Evolutionary conservation across 1,140 invertebrate species (phyloP).

Genomic region (Maconellicoccus hirsutus): DNA sequence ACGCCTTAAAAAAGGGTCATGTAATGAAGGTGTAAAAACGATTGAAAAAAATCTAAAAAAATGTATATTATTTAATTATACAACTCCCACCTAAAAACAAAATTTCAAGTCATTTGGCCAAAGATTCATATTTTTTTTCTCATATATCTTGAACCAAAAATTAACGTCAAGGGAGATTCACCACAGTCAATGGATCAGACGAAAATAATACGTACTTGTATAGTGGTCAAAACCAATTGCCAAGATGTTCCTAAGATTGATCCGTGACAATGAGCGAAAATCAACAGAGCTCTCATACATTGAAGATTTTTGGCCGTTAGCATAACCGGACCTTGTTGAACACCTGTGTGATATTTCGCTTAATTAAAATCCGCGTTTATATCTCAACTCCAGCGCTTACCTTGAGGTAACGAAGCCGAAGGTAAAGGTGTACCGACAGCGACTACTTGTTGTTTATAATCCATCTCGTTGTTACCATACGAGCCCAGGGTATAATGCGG

Average conservation of each 20-base stretch:
- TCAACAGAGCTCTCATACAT: conserved; percentile 82
- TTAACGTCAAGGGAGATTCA: not conserved
- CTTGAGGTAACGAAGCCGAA: conserved; percentile 61
- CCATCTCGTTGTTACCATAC: conserved; percentile 38
- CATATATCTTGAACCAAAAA: not conserved
- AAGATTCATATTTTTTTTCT: not conserved
- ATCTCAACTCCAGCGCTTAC: conserved; percentile 29
- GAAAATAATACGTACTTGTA: conserved; percentile 41
- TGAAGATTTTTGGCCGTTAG: conserved; percentile 95
- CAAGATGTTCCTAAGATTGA: conserved; percentile 84
- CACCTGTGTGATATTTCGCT: conserved; percentile 42
- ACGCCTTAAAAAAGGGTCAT: too few species aligned
- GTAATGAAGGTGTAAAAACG: too few species aligned
- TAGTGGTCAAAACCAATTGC: conserved; percentile 87
- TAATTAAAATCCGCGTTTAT: conserved; percentile 1
- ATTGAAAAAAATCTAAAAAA: too few species aligned
- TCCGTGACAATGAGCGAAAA: conserved; percentile 83
- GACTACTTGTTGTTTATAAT: conserved; percentile 80
- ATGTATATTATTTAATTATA: too few species aligned
- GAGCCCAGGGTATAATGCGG: conserved; percentile 42
- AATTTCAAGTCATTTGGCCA: too few species aligned
- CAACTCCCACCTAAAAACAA: too few species aligned
- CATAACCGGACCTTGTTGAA: conserved; percentile 92
- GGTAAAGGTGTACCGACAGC: conserved; percentile 85
- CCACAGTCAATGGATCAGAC: not conserved